These are phyloP conservation scores for Dasyornis broadbenti DNA, from an alignment of 2,113 vertebrate genomes.

Conservation along the genomic window DNA sequence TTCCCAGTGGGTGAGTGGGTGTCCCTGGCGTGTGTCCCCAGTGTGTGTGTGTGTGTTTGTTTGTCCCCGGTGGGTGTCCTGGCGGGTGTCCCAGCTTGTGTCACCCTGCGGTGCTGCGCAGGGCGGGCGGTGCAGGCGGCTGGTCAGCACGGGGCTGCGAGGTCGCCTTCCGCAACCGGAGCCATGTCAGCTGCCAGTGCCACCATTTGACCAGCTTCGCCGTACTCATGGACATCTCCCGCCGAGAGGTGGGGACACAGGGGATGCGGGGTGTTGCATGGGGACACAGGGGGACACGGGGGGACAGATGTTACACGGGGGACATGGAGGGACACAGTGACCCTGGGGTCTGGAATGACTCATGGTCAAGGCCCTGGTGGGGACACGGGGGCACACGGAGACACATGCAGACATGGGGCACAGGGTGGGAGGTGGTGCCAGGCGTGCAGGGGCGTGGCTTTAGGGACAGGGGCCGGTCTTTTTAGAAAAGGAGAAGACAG, in stretches of 20 bases:
- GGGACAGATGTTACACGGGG: not conserved
- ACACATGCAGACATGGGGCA: not conserved
- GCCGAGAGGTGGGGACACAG: slow-evolving; percentile 76
- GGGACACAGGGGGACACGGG: not conserved
- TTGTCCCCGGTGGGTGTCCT: not conserved
- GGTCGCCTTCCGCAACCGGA: slow-evolving; percentile 87
- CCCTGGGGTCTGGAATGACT: not conserved
- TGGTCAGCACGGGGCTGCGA: slow-evolving; percentile 94
- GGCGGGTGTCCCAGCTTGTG: fast-evolving
- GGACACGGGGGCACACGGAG: not conserved
- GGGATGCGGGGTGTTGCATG: not conserved
- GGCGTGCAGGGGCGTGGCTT: not conserved
- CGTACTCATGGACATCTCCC: slow-evolving; percentile 92
- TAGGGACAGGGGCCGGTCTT: not conserved
- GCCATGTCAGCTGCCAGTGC: slow-evolving; percentile 94
- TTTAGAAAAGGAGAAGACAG: not conserved
- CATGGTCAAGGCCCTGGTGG: not conserved
- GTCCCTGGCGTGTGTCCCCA: fast-evolving
- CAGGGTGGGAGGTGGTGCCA: not conserved
- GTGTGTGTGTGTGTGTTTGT: not conserved
- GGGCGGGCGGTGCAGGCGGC: slow-evolving; percentile 71
- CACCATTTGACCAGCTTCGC: slow-evolving; percentile 94
- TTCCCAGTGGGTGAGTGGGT: not conserved
- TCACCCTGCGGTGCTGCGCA: not conserved
- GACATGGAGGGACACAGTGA: not conserved